Conservation (phyloP, 2,797 vertebrate species). For the Amazonetta brasiliensis region DNA sequence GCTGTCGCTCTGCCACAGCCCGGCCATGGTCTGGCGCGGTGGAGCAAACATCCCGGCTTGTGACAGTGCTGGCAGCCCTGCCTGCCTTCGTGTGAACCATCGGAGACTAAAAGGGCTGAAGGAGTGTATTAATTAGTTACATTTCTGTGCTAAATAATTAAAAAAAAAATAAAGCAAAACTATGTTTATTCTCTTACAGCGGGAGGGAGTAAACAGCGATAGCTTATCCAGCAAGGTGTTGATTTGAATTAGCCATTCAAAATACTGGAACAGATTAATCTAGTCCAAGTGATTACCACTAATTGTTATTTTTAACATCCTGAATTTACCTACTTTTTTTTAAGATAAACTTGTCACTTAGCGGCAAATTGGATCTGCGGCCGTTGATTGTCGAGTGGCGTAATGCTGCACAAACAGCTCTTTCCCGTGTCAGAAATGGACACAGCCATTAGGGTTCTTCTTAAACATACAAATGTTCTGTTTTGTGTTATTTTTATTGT, state of each 20-base stretch:
- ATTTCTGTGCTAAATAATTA: neutral
- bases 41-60: neutral
- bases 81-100: neutral
- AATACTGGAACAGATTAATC: neutral
- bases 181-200: accelerated
- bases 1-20: neutral
- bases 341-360: conserved; percentile 34
- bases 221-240: neutral
- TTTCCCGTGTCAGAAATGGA: conserved; percentile 40
- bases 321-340: neutral
- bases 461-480: conserved; percentile 51
- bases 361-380: conserved; percentile 15
- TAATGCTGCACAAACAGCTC: conserved; percentile 37
- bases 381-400: conserved; percentile 20
- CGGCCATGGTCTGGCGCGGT: neutral
- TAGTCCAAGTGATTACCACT: neutral
- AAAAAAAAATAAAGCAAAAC: neutral
- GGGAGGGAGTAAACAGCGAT: neutral
- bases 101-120: neutral
- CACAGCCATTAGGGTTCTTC: conserved; percentile 17
- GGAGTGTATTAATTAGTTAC: neutral
- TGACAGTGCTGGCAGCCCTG: neutral
- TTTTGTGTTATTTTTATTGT: conserved; percentile 65
- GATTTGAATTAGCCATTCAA: neutral
- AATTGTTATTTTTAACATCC: neutral